These are phyloP conservation scores for Porites lutea DNA, from an alignment of 64 coral and sea anemone species.

Conservation along the genomic window DNA sequence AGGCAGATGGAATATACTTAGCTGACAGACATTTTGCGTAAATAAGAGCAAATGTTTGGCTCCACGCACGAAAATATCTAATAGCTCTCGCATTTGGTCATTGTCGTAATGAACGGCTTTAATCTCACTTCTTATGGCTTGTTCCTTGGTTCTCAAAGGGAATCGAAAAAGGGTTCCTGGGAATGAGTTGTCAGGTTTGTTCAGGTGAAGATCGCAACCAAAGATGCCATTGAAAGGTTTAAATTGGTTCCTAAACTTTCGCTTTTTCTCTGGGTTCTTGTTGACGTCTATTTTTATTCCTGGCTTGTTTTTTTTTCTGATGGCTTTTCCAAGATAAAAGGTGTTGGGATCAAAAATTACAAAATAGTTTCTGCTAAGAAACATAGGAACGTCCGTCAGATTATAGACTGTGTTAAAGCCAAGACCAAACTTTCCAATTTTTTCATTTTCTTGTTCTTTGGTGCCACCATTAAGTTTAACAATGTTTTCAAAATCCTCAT, in stretches of 20 bases:
- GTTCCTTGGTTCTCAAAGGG: constrained; percentile 66
- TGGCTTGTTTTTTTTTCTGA: not conserved
- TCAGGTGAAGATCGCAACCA: constrained; percentile 52
- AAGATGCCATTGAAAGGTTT: constrained; percentile 85
- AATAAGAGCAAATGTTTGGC: constrained; percentile 64
- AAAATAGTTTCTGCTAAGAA: constrained; percentile 74
- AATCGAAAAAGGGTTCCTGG: constrained; percentile 77
- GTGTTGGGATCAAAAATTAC: constrained; percentile 86
- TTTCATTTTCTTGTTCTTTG: constrained; percentile 74
- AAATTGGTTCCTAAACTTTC: constrained; percentile 60
- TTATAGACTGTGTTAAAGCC: constrained; percentile 90
- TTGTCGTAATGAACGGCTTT: constrained; percentile 62
- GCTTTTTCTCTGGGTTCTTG: constrained; percentile 48
- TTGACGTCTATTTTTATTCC: constrained; percentile 46
- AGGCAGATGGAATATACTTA: constrained; percentile 59
- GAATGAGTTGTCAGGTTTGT: constrained; percentile 14
- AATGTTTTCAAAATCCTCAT: constrained; percentile 85
- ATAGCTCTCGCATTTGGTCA: constrained; percentile 24
- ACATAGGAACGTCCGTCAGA: constrained; percentile 84
- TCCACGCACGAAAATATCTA: constrained; percentile 44
- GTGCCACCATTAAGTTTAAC: constrained; percentile 81
- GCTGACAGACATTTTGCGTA: constrained; percentile 68
- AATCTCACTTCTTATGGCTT: constrained; percentile 72
- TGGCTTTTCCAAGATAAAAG: constrained; percentile 44
- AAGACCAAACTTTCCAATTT: constrained; percentile 89